These are phyloP conservation scores for Drosophila macrothrix DNA, from an alignment of 2,888 invertebrate genomes.

Conservation along the genomic window DNA sequence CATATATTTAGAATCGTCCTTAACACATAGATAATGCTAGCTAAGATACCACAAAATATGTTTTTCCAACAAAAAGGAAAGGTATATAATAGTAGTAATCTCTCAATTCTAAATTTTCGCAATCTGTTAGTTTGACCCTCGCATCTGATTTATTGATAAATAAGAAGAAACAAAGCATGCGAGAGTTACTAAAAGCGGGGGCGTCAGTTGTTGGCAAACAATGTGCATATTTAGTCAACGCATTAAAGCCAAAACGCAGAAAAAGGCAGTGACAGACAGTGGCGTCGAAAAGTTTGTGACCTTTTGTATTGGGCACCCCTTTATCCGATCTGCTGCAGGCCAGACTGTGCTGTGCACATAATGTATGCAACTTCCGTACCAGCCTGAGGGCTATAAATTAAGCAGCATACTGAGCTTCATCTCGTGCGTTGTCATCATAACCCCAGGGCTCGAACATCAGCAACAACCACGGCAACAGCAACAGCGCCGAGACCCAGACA, in stretches of 20 bases:
- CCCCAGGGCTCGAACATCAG: conserved; percentile 41
- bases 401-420: conserved; percentile 46
- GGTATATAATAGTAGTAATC: not conserved
- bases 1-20: not conserved
- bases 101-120: not conserved
- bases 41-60: not conserved
- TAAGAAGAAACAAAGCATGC: not conserved
- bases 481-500: conserved; percentile 11
- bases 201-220: conserved; percentile 60
- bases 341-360: conserved; percentile 47
- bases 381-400: conserved; percentile 71
- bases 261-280: conserved; percentile 53
- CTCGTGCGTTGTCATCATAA: conserved; percentile 56
- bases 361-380: conserved; percentile 75
- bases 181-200: conserved; percentile 27
- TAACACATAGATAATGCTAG: not conserved
- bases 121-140: conserved; percentile 17
- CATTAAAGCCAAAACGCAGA: conserved; percentile 66
- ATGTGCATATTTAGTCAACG: conserved; percentile 69
- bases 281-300: conserved; percentile 69
- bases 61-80: not conserved
- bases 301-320: conserved; percentile 52
- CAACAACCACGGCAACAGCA: conserved; percentile 10
- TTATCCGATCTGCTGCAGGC: conserved; percentile 45
- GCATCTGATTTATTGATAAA: conserved; percentile 2